Conservation (phyloP, 2,113 vertebrate genomes). For the Antennarius striatus region DNA sequence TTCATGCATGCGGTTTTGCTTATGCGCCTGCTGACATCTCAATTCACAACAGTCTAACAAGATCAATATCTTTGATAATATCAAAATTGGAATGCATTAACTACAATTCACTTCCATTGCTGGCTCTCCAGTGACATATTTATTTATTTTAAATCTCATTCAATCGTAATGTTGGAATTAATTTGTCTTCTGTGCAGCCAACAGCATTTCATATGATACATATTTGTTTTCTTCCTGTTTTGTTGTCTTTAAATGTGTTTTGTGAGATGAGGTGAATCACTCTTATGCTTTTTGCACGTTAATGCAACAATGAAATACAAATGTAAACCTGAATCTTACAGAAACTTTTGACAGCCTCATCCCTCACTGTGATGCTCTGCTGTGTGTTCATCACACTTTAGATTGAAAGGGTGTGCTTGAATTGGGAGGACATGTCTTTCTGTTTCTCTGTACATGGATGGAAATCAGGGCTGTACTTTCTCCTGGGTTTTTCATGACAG, state of each 20-base stretch:
- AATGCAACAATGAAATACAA: no score
- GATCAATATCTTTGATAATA: no score
- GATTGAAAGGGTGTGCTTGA: slow-evolving; percentile 4
- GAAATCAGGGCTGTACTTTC: slow-evolving; percentile 36
- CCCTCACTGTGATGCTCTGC: slow-evolving; percentile 1
- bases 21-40: no score
- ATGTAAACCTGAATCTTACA: no score
- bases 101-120: no score
- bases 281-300: background rate
- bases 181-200: background rate
- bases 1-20: no score
- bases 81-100: no score
- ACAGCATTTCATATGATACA: background rate
- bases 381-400: slow-evolving; percentile 1
- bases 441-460: slow-evolving; percentile 44
- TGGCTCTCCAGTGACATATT: no score
- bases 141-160: no score
- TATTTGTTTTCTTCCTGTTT: background rate
- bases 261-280: background rate
- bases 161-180: no score
- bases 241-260: background rate
- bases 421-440: slow-evolving; percentile 47
- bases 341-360: background rate
- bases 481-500: slow-evolving; percentile 18
- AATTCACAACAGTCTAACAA: no score